Conservation (phyloP, 2,113 vertebrate genomes). For the Pteropus alecto region DNA sequence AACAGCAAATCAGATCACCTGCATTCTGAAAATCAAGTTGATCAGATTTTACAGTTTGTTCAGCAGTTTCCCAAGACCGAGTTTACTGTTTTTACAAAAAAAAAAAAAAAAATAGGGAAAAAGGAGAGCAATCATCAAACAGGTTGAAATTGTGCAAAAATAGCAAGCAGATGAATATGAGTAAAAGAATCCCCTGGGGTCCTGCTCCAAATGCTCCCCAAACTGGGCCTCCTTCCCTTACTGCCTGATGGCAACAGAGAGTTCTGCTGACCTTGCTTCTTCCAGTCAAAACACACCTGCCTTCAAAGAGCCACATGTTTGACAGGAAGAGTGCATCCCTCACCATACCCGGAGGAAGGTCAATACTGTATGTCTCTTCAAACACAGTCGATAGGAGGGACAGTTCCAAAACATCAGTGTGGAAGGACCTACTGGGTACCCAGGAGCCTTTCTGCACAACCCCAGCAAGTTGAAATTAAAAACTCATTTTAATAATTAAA, state of each 20-base stretch:
- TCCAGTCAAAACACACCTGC: constrained; percentile 67
- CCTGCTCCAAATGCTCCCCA: neutral
- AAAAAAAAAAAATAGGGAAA: neutral
- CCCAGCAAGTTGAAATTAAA: neutral
- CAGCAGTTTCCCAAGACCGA: neutral
- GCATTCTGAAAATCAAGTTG: neutral
- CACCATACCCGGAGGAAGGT: neutral
- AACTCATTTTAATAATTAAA: neutral
- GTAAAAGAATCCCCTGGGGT: constrained; percentile 34
- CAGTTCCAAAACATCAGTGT: neutral
- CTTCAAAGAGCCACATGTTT: constrained; percentile 59
- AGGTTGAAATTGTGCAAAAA: constrained; percentile 29
- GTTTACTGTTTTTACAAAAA: neutral
- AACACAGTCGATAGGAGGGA: neutral
- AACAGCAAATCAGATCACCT: neutral
- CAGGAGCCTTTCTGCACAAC: neutral
- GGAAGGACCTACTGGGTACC: neutral
- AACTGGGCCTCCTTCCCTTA: constrained; percentile 2
- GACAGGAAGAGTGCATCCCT: neutral
- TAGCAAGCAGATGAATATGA: constrained; percentile 57
- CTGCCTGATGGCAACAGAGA: constrained; percentile 7
- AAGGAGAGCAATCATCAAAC: constrained; percentile 20
- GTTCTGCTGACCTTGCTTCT: constrained; percentile 36
- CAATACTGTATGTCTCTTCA: neutral
- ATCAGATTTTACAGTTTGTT: neutral